Evolutionary conservation across 2,113 vertebrate genomes (phyloP).

Genomic region (Scortum barcoo): DNA sequence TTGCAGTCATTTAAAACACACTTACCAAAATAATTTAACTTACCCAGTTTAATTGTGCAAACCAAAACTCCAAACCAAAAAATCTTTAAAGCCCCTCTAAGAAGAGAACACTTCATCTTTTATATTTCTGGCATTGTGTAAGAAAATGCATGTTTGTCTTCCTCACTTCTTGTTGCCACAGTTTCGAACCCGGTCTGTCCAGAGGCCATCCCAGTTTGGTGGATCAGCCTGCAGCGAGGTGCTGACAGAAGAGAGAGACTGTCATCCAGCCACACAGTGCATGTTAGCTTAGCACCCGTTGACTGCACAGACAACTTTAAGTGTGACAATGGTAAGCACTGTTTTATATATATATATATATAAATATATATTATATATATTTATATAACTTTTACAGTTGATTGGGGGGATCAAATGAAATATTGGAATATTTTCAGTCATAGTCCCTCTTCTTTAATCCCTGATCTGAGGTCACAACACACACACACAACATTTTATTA

Average conservation of each 20-base stretch:
- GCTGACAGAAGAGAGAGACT: slow-evolving; percentile 85
- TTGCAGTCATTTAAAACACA: too few relatives aligned
- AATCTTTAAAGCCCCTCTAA: too few relatives aligned
- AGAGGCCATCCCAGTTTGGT: slow-evolving; percentile 90
- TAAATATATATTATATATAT: too few relatives aligned
- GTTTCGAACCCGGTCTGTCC: slow-evolving; percentile 86
- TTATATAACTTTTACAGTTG: not conserved
- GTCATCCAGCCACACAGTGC: slow-evolving; percentile 88
- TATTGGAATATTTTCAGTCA: not conserved
- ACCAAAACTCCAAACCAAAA: too few relatives aligned
- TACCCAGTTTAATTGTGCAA: too few relatives aligned
- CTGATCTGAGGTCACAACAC: not conserved
- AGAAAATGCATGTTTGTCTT: not conserved
- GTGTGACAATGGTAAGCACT: slow-evolving; percentile 88
- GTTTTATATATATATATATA: not conserved
- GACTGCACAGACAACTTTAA: slow-evolving; percentile 89
- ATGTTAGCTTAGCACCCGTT: slow-evolving; percentile 85
- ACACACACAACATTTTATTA: too few relatives aligned
- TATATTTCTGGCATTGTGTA: too few relatives aligned
- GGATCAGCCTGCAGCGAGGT: slow-evolving; percentile 85
- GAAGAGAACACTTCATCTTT: too few relatives aligned
- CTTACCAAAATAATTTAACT: too few relatives aligned
- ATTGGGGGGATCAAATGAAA: not conserved
- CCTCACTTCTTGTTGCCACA: slow-evolving; percentile 67
- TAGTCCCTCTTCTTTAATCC: not conserved